Evolutionary conservation across 2,888 invertebrate genomes (phyloP), one percentile per base, ranked within the genome.

Genomic region (Meganola albula): DNA sequence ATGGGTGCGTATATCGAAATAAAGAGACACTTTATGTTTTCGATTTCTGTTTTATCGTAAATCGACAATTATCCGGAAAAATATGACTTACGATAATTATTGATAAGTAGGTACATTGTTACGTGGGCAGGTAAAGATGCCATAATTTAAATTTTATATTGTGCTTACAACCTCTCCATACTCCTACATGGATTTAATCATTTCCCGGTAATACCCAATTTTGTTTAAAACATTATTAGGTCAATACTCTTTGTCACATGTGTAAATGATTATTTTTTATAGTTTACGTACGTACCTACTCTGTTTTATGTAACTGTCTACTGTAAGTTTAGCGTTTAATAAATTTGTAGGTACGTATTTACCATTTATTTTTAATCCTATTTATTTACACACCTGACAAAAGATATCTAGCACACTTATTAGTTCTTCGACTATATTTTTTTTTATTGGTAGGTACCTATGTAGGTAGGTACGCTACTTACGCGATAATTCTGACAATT

Each of bases 181-280:
- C 14, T 10, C 34, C 21, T 30, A 22, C 40, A 52, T 18, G 24
- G 40, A 34, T 40, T 37, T 33, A 16, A 29, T 34, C n/a, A 38
- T 37, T 45, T 52, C 25, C 23, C 21, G 24, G 22, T 34, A 13
- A 12, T 14, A 7, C 21, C 12, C 30, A 28, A 34, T 31, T 35
- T 27, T 13, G n/a, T 21, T 24, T 16, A 24, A 48, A 44, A 42
- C 46, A 46, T 51, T 51, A 48, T 39, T 37, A 54, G 62, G 56
- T 63, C 56, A 46, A 36, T 53, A 56, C 47, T 52, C 59, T 47
- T 42, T 46, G 42, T 40, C 46, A 39, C 43, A 43, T 42, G 44
- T 48, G 37, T 39, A n/a, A n/a, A n/a, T n/a, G n/a, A n/a, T n/a
- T n/a, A n/a, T n/a, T n/a, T n/a, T n/a, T n/a, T n/a, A n/a, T n/a